phyloP scores from a whole-genome alignment of 2,888 invertebrate genomes.

The Polydrusus pterygomalis region DNA sequence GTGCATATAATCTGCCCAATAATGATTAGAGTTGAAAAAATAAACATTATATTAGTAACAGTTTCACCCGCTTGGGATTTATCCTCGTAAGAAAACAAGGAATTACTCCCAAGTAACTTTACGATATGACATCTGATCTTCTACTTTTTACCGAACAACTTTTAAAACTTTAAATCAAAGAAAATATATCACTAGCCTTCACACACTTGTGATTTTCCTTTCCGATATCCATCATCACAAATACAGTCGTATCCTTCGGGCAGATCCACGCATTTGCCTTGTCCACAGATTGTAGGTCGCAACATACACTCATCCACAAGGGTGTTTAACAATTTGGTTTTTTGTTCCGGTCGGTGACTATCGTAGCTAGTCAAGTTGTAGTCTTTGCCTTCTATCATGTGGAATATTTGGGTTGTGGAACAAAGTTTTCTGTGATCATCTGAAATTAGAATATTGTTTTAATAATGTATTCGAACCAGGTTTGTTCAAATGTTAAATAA shows the following conservation, averaged over 20 bases:
- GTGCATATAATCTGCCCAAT: no score
- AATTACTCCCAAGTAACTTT: no score
- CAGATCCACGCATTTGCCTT: slow-evolving; percentile 84
- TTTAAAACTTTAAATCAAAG: no score
- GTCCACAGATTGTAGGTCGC: slow-evolving; percentile 83
- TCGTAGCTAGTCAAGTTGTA: slow-evolving; percentile 48
- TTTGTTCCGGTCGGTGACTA: slow-evolving; percentile 50
- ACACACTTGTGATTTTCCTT: slow-evolving; percentile 73
- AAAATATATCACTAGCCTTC: slow-evolving; percentile 70
- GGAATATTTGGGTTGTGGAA: slow-evolving; percentile 52
- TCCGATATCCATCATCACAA: slow-evolving; percentile 82
- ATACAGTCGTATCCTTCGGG: slow-evolving; percentile 86
- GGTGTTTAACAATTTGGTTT: slow-evolving; percentile 63
- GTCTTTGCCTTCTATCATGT: slow-evolving; percentile 40
- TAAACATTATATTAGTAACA: no score
- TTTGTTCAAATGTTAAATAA: no score
- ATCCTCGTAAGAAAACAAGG: neutral
- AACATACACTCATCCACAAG: slow-evolving; percentile 85
- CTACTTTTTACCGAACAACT: no score
- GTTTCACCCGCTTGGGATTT: no score
- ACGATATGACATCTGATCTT: no score
- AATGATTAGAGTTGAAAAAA: no score
- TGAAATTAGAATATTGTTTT: slow-evolving; percentile 44
- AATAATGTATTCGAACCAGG: no score
- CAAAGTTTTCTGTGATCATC: slow-evolving; percentile 70